Conservation (phyloP, 2,797 vertebrate species). For the Argya squamiceps region DNA sequence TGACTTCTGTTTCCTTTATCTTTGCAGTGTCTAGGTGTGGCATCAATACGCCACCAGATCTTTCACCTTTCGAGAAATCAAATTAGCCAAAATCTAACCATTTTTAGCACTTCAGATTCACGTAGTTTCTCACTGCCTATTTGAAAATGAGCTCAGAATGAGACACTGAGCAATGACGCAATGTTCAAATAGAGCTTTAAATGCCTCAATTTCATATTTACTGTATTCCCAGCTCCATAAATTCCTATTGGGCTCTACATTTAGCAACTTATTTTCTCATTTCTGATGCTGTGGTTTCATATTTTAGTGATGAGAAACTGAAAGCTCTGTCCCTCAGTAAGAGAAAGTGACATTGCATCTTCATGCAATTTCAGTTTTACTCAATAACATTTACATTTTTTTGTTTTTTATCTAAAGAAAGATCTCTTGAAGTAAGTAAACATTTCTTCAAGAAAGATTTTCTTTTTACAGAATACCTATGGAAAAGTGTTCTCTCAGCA, state of each 20-base stretch:
- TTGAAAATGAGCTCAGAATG: conserved; percentile 7
- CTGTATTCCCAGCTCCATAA: conserved; percentile 30
- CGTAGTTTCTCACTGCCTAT: not conserved
- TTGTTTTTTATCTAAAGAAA: conserved; percentile 38
- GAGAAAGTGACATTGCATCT: not conserved
- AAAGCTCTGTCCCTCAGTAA: conserved; percentile 23
- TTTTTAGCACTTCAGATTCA: not conserved
- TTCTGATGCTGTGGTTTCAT: conserved; percentile 32
- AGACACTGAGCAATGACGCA: conserved; percentile 20
- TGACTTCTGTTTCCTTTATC: not conserved
- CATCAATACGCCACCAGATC: not conserved
- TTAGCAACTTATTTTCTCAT: conserved; percentile 60
- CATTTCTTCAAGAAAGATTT: conserved; percentile 77
- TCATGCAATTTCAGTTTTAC: conserved; percentile 12
- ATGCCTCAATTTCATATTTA: conserved; percentile 31
- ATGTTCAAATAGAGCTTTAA: not conserved
- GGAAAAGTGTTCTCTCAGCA: conserved; percentile 77
- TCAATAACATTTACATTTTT: conserved; percentile 28
- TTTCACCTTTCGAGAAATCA: conserved; percentile 25
- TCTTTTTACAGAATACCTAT: conserved; percentile 8
- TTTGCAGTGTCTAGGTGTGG: not conserved
- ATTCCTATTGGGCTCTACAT: not conserved
- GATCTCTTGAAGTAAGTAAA: conserved; percentile 63
- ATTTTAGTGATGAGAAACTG: conserved; percentile 57
- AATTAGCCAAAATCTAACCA: not conserved